Evolutionary conservation across 1,140 invertebrate genomes (phyloP), one percentile per base, ranked within the genome.

Genomic region (Ooceraea biroi): DNA sequence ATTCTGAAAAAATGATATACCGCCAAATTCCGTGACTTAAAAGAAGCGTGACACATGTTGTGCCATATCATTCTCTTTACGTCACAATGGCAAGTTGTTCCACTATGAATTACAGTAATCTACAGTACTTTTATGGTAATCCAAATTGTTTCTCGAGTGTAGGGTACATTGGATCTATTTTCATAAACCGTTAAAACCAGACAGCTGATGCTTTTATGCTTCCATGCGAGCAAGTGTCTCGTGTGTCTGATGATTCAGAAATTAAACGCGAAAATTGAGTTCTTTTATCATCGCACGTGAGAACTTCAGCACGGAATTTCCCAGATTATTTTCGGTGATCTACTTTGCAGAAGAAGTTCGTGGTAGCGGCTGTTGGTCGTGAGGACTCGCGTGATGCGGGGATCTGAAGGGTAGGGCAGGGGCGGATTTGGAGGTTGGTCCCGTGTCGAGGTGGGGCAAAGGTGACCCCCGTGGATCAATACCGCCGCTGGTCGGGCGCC

Each of bases 381-480:
- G 90, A 73, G 63, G 85, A 52, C 84, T 63, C 66, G 86, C 63
- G 86, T 63, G 87, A 71, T 14, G 52, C 48, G 73, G 48, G 60
- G 73, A 41, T 27, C 5, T n/a, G 50, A 73, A 76, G 82, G 63
- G 86, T n/a, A 69, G 73, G 52, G 50, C 82, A 77, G 57, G 84
- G 83, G 87, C 85, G 91, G 89, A 92, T 92, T 91, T 90, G 89
- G 91, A 89, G 91, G 91, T 90, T 93, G 92, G 89, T 89, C 88
- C 73, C 83, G 88, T 87, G 83, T 80, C 68, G 83, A 89, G 89
- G 87, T 88, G 90, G 91, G 89, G 88, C 89, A 90, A 88, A 91
- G 91, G 92, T 92, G 90, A 92, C 86, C 88, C 73, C 83, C 85
- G 85, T 93, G 92, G 94, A 94, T 94, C 93, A 94, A 94, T 94